phyloP scores from a whole-genome alignment of 1,140 invertebrate genomes.

The Drosophila funebris region DNA sequence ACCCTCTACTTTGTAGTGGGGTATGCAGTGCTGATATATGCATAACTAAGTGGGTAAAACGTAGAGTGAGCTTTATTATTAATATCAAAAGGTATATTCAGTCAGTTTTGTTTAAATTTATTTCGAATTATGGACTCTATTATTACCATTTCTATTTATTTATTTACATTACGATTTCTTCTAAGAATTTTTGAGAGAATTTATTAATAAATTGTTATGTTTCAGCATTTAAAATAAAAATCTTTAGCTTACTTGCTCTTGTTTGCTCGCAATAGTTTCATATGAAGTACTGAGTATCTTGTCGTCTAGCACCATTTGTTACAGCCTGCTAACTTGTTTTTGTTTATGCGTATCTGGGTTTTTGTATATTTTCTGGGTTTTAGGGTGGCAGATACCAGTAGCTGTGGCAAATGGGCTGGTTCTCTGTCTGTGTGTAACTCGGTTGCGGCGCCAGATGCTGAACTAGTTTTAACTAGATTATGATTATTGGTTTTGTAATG shows the following conservation, averaged over 20 bases:
- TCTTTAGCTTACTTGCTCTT: too few relatives aligned
- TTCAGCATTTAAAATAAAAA: too few relatives aligned
- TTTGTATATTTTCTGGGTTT: slow-evolving; percentile 2
- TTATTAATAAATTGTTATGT: too few relatives aligned
- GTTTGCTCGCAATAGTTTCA: too few relatives aligned
- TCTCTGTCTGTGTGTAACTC: slow-evolving; percentile 46
- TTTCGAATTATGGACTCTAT: too few relatives aligned
- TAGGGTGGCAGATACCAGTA: slow-evolving; percentile 23
- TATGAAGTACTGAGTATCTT: slow-evolving; percentile 13
- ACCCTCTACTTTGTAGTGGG: slow-evolving; percentile 3
- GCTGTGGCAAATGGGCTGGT: slow-evolving; percentile 23
- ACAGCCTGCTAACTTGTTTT: not conserved
- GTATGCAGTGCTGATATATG: not conserved
- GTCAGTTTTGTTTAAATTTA: too few relatives aligned
- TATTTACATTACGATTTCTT: too few relatives aligned
- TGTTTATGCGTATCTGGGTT: not conserved
- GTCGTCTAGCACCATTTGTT: not conserved
- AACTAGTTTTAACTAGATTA: slow-evolving; percentile 41
- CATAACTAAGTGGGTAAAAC: too few relatives aligned
- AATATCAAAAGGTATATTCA: not conserved
- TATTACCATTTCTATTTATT: too few relatives aligned
- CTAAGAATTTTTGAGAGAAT: too few relatives aligned
- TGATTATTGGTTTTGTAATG: slow-evolving; percentile 24
- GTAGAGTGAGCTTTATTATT: not conserved
- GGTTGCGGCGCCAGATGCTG: slow-evolving; percentile 41